Conservation (phyloP, 2,797 vertebrate genomes). For the Gadopsis bispinosus region DNA sequence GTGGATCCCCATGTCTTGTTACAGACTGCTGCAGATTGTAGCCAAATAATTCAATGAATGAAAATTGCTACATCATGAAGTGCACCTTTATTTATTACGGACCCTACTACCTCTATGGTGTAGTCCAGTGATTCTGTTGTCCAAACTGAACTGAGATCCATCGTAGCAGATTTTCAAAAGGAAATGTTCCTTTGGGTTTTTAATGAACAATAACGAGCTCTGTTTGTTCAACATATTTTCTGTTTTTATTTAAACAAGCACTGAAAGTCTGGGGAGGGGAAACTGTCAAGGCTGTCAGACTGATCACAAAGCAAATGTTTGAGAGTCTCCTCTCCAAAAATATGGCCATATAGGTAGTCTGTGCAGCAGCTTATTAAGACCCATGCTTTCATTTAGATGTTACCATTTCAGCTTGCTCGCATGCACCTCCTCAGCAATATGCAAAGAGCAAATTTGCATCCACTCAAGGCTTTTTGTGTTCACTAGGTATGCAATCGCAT, state of each 20-base stretch:
- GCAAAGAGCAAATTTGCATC: too few relatives aligned
- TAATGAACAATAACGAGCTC: not conserved
- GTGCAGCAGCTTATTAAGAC: too few relatives aligned
- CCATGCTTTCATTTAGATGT: too few relatives aligned
- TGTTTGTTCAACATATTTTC: slow-evolving; percentile 10
- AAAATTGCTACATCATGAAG: not conserved
- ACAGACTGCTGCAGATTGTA: not conserved
- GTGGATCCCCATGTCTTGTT: not conserved
- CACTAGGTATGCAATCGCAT: not conserved
- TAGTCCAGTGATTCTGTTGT: not conserved
- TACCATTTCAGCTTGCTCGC: not conserved
- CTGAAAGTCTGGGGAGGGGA: not conserved
- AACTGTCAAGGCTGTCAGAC: not conserved
- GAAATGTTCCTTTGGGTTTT: not conserved
- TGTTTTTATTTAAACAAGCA: not conserved
- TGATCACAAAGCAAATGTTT: too few relatives aligned
- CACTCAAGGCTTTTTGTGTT: too few relatives aligned
- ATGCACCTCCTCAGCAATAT: not conserved
- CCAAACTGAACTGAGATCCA: not conserved
- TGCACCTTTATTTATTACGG: not conserved
- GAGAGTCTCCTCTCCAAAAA: too few relatives aligned
- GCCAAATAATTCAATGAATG: not conserved
- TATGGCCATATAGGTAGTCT: too few relatives aligned
- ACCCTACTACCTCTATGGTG: not conserved
- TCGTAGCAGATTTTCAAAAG: not conserved